These are phyloP conservation scores for Catocala nupta DNA, from an alignment of 2,888 invertebrate genomes.

Conservation along the genomic window DNA sequence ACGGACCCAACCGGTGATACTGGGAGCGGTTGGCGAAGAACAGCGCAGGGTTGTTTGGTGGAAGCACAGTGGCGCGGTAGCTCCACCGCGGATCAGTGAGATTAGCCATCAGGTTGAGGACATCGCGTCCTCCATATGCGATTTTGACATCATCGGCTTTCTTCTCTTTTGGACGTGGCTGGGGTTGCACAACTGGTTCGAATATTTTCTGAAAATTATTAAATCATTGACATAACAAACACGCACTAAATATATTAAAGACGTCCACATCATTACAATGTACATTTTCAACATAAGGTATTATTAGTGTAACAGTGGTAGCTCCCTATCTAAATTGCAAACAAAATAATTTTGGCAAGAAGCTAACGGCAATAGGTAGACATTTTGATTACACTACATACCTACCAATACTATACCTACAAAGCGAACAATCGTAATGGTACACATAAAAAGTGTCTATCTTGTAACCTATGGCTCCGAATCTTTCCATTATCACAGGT, in stretches of 20 bases:
- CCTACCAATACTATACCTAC: slow-evolving; percentile 10
- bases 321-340: slow-evolving; percentile 19
- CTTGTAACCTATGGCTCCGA: slow-evolving; percentile 41
- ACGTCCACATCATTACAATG: background rate
- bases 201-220: slow-evolving; percentile 79
- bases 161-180: slow-evolving; percentile 78
- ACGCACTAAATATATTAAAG: slow-evolving; percentile 10
- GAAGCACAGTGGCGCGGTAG: slow-evolving; percentile 85
- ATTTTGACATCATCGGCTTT: slow-evolving; percentile 78
- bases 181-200: slow-evolving; percentile 78
- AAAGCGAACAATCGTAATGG: slow-evolving; percentile 21
- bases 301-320: slow-evolving; percentile 6
- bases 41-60: slow-evolving; percentile 85
- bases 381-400: slow-evolving; percentile 32
- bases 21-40: slow-evolving; percentile 89
- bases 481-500: slow-evolving; percentile 73
- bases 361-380: slow-evolving; percentile 36
- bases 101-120: slow-evolving; percentile 88
- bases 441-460: slow-evolving; percentile 15
- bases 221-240: slow-evolving; percentile 23
- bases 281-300: slow-evolving; percentile 1
- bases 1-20: slow-evolving; percentile 87
- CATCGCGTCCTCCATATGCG: slow-evolving; percentile 84
- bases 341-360: slow-evolving; percentile 46
- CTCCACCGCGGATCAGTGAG: slow-evolving; percentile 86